Evolutionary conservation across 2,113 vertebrate species (phyloP), one percentile per base, ranked within the genome.

Genomic region (Cyprinus carpio): DNA sequence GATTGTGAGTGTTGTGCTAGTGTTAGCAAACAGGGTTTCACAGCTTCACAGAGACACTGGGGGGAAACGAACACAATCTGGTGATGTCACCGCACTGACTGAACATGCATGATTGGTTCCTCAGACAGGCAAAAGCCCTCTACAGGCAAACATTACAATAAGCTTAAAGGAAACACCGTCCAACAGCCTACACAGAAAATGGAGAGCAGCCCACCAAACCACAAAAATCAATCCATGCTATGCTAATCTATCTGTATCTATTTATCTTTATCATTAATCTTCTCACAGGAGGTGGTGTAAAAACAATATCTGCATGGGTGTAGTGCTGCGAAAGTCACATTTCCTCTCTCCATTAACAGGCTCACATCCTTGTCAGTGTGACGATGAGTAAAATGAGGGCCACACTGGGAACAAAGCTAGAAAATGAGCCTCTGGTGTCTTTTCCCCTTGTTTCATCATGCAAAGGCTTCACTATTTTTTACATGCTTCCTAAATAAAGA

Each of bases 101-200:
- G 62, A 88, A 43, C 80, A 84, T 82, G 76, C 83, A 85, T 76
- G 87, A 88, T 65, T 81, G 87, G 75, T 46, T 85, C 79, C 54
- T 88, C 76, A 87, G 65, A 82, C 75, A 31, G 65, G 71, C 76
- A 58, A 86, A 80, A 64, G 37, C 74, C 85, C 82, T 83, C 46
- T 75, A 82, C n/a, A 64, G 25, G 67, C 86, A 83, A 81, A 81
- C 31, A 40, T 49, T 54, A 72, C 75, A 87, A 58, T 25, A 20
- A 81, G 75, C 56, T 77, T 54, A 67, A 51, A 83, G 75, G 51
- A 23, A 40, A 46, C 60, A 71, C 12, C 54, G 34, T 34, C 34
- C 75, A 67, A n/a, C 49, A 40, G 23, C n/a, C 40, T 29, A 74
- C 78, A 81, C 56, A 62, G 25, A 87, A 29, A 34, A 20, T 2